phyloP scores from a whole-genome alignment of 2,113 vertebrate species.

The Bubalus kerabau region DNA sequence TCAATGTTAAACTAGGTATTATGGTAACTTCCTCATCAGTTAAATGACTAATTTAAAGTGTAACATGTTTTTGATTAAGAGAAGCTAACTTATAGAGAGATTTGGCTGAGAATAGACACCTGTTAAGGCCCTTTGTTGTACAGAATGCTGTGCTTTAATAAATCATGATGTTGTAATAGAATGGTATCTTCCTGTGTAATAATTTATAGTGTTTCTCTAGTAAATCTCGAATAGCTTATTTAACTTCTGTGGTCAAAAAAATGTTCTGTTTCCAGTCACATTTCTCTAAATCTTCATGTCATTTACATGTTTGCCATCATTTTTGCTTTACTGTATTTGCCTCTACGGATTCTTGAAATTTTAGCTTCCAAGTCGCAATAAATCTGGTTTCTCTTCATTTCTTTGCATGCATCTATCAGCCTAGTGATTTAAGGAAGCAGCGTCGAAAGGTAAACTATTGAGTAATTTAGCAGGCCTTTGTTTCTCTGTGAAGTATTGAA shows the following conservation, averaged over 20 bases:
- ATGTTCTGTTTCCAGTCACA: background rate
- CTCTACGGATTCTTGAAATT: conserved; percentile 32
- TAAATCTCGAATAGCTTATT: background rate
- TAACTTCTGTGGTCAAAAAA: background rate
- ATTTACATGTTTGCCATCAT: background rate
- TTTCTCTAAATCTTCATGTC: background rate
- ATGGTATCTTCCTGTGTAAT: too few relatives aligned
- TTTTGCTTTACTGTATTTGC: conserved; percentile 3
- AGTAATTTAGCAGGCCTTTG: background rate
- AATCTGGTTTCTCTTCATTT: conserved; percentile 75
- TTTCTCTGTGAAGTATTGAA: background rate
- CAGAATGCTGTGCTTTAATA: too few relatives aligned
- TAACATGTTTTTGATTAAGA: too few relatives aligned
- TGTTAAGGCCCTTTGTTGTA: too few relatives aligned
- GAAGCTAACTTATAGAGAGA: too few relatives aligned
- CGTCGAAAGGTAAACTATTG: conserved; percentile 99
- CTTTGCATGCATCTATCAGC: conserved; percentile 91
- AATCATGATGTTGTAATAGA: too few relatives aligned
- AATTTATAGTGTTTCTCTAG: background rate
- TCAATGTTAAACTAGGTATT: too few relatives aligned
- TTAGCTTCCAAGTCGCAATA: conserved; percentile 52
- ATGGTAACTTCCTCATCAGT: too few relatives aligned
- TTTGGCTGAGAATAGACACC: too few relatives aligned
- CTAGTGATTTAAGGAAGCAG: conserved; percentile 98
- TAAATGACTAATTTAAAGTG: too few relatives aligned